phyloP scores from a whole-genome alignment of 2,888 invertebrate genomes.

The Chalcis sispes region DNA sequence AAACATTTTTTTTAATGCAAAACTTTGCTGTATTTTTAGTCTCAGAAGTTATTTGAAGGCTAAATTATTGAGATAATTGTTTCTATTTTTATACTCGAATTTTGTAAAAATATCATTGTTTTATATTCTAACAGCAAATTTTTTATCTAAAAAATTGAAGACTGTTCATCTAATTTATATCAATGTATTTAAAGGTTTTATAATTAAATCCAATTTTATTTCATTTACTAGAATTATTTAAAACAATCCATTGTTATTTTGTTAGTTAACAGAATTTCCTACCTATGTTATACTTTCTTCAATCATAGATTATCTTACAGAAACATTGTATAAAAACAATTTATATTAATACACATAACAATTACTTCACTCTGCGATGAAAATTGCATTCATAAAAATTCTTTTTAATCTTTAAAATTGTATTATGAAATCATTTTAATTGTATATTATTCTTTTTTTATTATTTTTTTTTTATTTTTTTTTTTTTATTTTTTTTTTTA shows the following conservation, averaged over 20 bases:
- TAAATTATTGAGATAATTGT: conserved; percentile 6
- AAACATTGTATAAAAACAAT: too few relatives aligned
- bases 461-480: background rate
- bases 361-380: too few relatives aligned
- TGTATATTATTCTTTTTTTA: background rate
- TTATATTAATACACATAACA: too few relatives aligned
- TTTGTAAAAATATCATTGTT: too few relatives aligned
- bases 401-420: too few relatives aligned
- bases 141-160: conserved; percentile 19
- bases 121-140: conserved; percentile 19
- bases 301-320: too few relatives aligned
- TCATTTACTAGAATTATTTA: conserved; percentile 45
- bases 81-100: conserved; percentile 22
- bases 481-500: background rate
- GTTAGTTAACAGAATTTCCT: conserved; percentile 31
- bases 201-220: conserved; percentile 43
- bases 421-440: background rate
- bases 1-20: background rate
- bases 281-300: conserved; percentile 17
- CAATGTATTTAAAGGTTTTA: conserved; percentile 47
- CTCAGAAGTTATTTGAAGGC: conserved; percentile 22
- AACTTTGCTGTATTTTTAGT: conserved; percentile 22
- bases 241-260: conserved; percentile 39
- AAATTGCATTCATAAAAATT: too few relatives aligned
- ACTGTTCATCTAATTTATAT: conserved; percentile 47